phyloP scores from a whole-genome alignment of 2,888 invertebrate genomes.

The Drosophila basisetae region DNA sequence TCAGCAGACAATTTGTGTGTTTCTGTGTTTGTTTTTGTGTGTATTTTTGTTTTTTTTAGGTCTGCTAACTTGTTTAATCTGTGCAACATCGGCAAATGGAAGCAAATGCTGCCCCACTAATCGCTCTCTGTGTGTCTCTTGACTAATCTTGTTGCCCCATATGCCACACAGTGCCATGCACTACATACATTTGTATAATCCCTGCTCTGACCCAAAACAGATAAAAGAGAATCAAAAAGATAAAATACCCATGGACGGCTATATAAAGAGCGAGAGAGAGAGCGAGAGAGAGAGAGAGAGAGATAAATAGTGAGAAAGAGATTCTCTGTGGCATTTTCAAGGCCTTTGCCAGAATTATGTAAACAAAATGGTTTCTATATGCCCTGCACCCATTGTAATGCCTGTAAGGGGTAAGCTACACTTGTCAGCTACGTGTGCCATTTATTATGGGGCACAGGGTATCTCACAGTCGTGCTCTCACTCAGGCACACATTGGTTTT shows the following conservation, averaged over 20 bases:
- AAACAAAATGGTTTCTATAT: background rate
- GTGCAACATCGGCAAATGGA: background rate
- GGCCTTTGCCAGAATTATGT: slow-evolving; percentile 8
- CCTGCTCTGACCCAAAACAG: slow-evolving; percentile 6
- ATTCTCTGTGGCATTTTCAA: slow-evolving; percentile 4
- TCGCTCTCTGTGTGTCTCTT: background rate
- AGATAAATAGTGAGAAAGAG: background rate
- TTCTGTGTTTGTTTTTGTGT: background rate
- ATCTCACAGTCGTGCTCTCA: background rate
- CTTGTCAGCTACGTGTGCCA: background rate
- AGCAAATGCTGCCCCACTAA: slow-evolving; percentile 1
- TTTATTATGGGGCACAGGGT: background rate
- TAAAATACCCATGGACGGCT: background rate
- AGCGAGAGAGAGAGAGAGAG: background rate
- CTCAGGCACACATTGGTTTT: background rate
- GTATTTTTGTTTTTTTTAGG: background rate
- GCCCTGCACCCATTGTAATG: background rate
- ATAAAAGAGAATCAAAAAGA: background rate
- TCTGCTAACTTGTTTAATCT: slow-evolving; percentile 3
- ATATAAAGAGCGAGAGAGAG: background rate
- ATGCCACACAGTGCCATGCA: slow-evolving; percentile 1
- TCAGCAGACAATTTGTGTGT: background rate
- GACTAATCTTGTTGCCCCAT: slow-evolving; percentile 9
- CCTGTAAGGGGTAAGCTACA: background rate
- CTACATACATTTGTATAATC: slow-evolving; percentile 1